Evolutionary conservation across 2,888 invertebrate species (phyloP).

Genomic region (Nymphalis polychloros): DNA sequence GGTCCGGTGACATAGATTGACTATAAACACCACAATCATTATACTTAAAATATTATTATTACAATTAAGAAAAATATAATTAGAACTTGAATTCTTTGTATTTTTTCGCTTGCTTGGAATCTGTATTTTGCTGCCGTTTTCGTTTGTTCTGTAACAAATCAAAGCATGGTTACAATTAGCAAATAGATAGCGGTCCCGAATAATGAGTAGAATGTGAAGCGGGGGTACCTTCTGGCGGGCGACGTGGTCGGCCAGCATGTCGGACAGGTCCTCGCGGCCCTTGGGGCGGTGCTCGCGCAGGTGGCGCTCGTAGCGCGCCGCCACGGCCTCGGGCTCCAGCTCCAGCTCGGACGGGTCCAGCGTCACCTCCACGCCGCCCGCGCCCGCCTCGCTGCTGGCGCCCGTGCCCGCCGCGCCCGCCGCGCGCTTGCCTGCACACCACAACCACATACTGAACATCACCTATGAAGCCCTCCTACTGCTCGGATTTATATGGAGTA

Average conservation of each 20-base stretch:
- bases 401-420: constrained; percentile 40
- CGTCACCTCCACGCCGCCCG: constrained; percentile 94
- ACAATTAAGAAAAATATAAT: constrained; percentile 22
- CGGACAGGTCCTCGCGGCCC: constrained; percentile 96
- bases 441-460: not conserved
- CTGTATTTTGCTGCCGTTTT: constrained; percentile 94
- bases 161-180: not conserved
- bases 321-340: constrained; percentile 97
- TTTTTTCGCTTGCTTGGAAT: constrained; percentile 95
- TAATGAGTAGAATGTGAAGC: too few relatives aligned
- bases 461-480: not conserved
- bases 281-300: constrained; percentile 95
- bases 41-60: constrained; percentile 4
- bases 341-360: constrained; percentile 98
- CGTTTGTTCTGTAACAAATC: constrained; percentile 89
- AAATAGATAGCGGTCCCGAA: not conserved
- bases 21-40: not conserved
- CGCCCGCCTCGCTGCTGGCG: constrained; percentile 52
- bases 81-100: constrained; percentile 99
- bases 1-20: not conserved
- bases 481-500: too few relatives aligned
- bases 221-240: constrained; percentile 92
- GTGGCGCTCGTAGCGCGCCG: constrained; percentile 97
- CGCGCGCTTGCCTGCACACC: constrained; percentile 46
- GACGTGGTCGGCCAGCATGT: constrained; percentile 99